These are phyloP conservation scores for Microplitis mediator DNA, from an alignment of 1,140 invertebrate species.

Conservation along the genomic window DNA sequence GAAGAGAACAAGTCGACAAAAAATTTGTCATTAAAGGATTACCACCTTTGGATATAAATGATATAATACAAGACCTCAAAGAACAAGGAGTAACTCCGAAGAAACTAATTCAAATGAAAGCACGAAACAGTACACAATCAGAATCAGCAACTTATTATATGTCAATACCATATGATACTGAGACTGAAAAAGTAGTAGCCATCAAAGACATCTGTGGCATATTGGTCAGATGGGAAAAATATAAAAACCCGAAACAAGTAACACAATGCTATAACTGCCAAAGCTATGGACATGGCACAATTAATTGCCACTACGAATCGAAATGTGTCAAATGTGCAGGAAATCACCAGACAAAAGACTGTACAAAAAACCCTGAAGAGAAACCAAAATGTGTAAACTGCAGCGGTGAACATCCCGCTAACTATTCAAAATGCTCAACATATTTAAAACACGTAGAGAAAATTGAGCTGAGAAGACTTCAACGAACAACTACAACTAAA, in stretches of 20 bases:
- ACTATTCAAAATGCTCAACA: slow-evolving; percentile 20
- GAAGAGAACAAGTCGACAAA: neutral
- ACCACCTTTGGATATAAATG: neutral
- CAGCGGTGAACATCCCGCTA: slow-evolving; percentile 19
- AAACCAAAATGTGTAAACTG: slow-evolving; percentile 30
- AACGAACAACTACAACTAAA: neutral
- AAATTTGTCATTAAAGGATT: slow-evolving; percentile 5
- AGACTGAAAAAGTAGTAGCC: slow-evolving; percentile 16
- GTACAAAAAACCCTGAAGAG: neutral
- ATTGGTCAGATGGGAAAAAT: slow-evolving; percentile 17
- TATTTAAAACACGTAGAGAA: slow-evolving; percentile 7
- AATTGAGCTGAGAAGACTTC: neutral
- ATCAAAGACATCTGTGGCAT: slow-evolving; percentile 8
- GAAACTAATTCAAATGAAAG: neutral
- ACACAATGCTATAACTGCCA: slow-evolving; percentile 36
- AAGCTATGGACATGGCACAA: slow-evolving; percentile 25
- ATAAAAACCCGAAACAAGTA: slow-evolving; percentile 26
- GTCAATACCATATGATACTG: neutral
- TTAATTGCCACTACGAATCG: slow-evolving; percentile 20
- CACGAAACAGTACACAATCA: neutral
- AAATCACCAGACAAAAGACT: slow-evolving; percentile 16
- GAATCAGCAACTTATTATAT: neutral
- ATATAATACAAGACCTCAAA: neutral
- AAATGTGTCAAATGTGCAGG: slow-evolving; percentile 32
- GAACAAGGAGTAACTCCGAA: neutral